phyloP scores from a whole-genome alignment of 1,140 invertebrate species.

The Drosophila sp. region DNA sequence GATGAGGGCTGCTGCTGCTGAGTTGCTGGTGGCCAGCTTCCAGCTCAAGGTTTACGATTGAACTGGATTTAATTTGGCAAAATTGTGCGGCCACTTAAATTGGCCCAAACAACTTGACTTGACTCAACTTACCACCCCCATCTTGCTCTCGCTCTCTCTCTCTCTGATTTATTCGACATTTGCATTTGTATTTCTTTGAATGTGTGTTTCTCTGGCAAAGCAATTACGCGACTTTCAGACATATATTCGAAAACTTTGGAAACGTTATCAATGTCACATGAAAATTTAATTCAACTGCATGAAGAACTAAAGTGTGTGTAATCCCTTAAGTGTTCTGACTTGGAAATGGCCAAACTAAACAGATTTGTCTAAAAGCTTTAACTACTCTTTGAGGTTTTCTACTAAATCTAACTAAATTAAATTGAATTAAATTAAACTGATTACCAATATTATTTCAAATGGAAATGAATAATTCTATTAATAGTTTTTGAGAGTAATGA shows the following conservation, averaged over 20 bases:
- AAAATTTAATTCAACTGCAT: conserved; percentile 12
- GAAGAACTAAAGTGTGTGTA: neutral
- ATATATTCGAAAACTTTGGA: conserved; percentile 18
- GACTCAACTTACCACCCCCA: conserved; percentile 15
- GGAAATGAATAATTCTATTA: too few species aligned
- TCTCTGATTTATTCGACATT: conserved; percentile 40
- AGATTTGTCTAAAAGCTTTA: neutral
- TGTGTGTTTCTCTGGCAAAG: conserved; percentile 52
- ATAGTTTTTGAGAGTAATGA: too few species aligned
- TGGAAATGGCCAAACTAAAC: neutral
- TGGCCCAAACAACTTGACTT: conserved; percentile 66
- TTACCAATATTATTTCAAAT: too few species aligned
- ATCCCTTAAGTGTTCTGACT: too few species aligned
- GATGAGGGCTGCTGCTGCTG: conserved; percentile 52
- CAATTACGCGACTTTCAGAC: conserved; percentile 63
- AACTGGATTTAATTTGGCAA: conserved; percentile 75
- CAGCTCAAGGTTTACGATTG: conserved; percentile 71
- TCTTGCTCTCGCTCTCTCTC: neutral
- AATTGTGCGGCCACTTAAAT: conserved; percentile 72
- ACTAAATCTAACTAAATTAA: too few species aligned
- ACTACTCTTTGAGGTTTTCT: neutral
- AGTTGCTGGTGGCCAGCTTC: neutral
- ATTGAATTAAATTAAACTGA: too few species aligned
- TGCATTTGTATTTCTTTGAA: conserved; percentile 24
- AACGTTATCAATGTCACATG: conserved; percentile 30